Evolutionary conservation across 2,888 invertebrate genomes (phyloP).

Genomic region (Catocala nupta): DNA sequence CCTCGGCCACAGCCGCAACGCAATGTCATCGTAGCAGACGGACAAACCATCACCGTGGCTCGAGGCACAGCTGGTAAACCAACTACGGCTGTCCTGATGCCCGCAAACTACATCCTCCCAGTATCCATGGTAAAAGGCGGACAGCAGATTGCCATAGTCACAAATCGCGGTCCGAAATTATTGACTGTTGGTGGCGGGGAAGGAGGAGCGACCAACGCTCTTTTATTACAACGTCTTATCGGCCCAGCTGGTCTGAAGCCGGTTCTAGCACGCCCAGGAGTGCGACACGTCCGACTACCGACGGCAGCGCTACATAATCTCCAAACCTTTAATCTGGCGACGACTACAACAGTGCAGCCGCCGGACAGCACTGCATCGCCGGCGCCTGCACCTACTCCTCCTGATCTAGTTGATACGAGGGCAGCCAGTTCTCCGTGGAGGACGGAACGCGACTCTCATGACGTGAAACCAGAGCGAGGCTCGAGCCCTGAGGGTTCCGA

Average conservation of each 20-base stretch:
- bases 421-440: slow-evolving; percentile 76
- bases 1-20: slow-evolving; percentile 77
- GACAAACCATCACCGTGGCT: slow-evolving; percentile 89
- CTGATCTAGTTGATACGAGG: slow-evolving; percentile 76
- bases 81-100: slow-evolving; percentile 90
- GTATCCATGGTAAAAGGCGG: slow-evolving; percentile 91
- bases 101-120: slow-evolving; percentile 91
- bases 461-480: slow-evolving; percentile 70
- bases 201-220: slow-evolving; percentile 87
- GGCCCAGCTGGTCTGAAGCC: slow-evolving; percentile 89
- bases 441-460: slow-evolving; percentile 65
- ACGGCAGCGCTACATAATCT: slow-evolving; percentile 80
- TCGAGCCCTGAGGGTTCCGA: slow-evolving; percentile 79
- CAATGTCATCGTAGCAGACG: slow-evolving; percentile 88
- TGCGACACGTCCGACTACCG: slow-evolving; percentile 84
- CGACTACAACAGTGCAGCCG: slow-evolving; percentile 68
- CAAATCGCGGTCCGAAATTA: slow-evolving; percentile 89
- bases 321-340: slow-evolving; percentile 75
- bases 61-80: slow-evolving; percentile 88
- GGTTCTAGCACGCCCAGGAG: slow-evolving; percentile 84
- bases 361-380: slow-evolving; percentile 75
- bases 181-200: slow-evolving; percentile 80
- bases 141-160: slow-evolving; percentile 91
- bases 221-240: slow-evolving; percentile 89
- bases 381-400: slow-evolving; percentile 70